These are phyloP conservation scores for Gordius sp. DNA, from an alignment of 2,888 invertebrate species.

Conservation along the genomic window DNA sequence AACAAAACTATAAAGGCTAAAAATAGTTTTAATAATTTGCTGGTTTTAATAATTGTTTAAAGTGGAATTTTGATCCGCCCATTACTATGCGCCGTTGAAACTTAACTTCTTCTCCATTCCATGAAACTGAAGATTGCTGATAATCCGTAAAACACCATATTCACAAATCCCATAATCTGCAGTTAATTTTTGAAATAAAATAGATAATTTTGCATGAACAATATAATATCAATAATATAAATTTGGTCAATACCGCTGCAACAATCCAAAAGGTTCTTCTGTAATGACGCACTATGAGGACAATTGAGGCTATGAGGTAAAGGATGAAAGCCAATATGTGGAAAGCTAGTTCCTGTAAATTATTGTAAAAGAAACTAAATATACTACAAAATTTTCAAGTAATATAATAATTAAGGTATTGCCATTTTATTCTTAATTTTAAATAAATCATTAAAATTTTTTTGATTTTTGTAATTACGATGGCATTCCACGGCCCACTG, in stretches of 20 bases:
- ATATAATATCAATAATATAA: neutral
- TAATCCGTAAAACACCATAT: slow-evolving; percentile 6
- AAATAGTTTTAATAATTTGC: too few relatives aligned
- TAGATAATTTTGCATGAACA: neutral
- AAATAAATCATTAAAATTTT: too few relatives aligned
- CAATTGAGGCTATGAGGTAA: slow-evolving; percentile 1
- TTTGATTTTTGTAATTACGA: too few relatives aligned
- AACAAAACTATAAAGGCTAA: too few relatives aligned
- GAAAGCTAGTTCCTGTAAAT: slow-evolving; percentile 9
- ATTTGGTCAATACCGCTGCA: slow-evolving; percentile 14
- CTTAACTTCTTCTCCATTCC: neutral
- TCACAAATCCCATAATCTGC: slow-evolving; percentile 13
- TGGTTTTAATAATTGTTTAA: too few relatives aligned
- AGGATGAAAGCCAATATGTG: slow-evolving; percentile 9
- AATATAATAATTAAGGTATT: neutral
- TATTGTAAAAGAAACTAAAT: neutral
- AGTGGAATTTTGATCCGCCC: too few relatives aligned
- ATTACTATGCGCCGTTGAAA: too few relatives aligned
- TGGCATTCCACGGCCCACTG: neutral
- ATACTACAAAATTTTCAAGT: neutral
- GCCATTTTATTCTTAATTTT: too few relatives aligned
- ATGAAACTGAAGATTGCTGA: slow-evolving; percentile 10
- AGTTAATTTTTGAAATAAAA: neutral
- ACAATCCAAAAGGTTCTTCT: slow-evolving; percentile 14
- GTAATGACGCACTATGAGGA: neutral